Percentiles rank a stretch among this genome's conserved stretches.
phyloP scores from a whole-genome alignment of 1,140 invertebrate genomes.

The Carcinoscorpius rotundicauda region DNA sequence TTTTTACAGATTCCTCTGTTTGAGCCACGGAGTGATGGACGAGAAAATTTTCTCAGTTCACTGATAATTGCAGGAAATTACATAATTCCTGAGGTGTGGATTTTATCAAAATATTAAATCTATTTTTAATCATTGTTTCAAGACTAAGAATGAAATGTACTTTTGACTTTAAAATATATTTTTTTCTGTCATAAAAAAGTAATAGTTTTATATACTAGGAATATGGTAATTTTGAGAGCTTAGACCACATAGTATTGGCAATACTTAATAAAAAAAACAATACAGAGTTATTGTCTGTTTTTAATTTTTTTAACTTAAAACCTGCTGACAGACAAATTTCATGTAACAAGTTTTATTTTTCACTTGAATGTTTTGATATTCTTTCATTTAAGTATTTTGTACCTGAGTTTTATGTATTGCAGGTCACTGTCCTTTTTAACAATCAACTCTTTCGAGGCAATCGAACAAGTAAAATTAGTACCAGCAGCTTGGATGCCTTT shows the following conservation, averaged over 20 bases:
- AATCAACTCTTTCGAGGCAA: constrained; percentile 83
- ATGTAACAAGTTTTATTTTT: too few relatives aligned
- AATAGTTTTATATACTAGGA: neutral
- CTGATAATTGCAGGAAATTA: constrained; percentile 83
- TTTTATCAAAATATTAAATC: neutral
- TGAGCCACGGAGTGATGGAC: constrained; percentile 68
- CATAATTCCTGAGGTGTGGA: constrained; percentile 74
- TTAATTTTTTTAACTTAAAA: too few relatives aligned
- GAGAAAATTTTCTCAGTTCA: constrained; percentile 83
- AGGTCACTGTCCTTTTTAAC: constrained; percentile 67
- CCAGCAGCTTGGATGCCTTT: constrained; percentile 73
- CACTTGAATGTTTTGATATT: too few relatives aligned
- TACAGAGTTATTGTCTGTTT: too few relatives aligned
- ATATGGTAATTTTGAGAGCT: neutral
- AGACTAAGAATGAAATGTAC: too few relatives aligned
- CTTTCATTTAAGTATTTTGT: neutral
- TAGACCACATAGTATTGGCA: too few relatives aligned
- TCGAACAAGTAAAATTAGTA: constrained; percentile 68
- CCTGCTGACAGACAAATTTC: too few relatives aligned
- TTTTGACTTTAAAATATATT: neutral
- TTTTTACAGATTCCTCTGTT: constrained; percentile 73
- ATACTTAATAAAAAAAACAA: too few relatives aligned
- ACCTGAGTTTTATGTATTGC: constrained; percentile 3
- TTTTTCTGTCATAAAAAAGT: neutral
- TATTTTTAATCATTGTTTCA: too few relatives aligned